These are phyloP conservation scores for Microcebus jonahi DNA, from an alignment of 2,113 vertebrate species.

Conservation along the genomic window DNA sequence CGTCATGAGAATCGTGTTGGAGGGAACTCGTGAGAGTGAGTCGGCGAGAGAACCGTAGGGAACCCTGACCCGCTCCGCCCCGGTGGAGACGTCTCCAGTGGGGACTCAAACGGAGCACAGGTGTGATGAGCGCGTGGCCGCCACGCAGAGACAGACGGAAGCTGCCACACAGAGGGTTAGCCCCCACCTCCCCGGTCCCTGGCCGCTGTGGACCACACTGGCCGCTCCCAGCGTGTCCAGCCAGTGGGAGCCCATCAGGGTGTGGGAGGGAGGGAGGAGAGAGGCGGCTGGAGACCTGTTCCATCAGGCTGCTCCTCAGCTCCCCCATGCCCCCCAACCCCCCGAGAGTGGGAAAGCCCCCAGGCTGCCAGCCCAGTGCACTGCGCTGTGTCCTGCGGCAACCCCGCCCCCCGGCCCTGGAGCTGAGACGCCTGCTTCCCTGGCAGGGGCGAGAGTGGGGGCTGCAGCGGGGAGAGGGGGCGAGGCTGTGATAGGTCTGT, in stretches of 20 bases:
- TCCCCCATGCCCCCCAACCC: too few species aligned
- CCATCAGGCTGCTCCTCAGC: neutral
- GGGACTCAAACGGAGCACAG: too few species aligned
- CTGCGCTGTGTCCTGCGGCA: neutral
- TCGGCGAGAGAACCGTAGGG: neutral
- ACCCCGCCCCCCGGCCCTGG: too few species aligned
- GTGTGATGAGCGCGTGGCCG: neutral
- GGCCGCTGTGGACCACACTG: rapidly evolving
- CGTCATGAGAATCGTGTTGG: too few species aligned
- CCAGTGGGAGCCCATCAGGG: neutral
- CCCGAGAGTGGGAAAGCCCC: neutral
- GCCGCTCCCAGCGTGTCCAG: neutral
- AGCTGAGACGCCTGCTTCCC: neutral
- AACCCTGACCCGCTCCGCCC: neutral
- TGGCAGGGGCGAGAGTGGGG: neutral
- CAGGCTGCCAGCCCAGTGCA: neutral
- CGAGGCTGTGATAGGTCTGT: too few species aligned
- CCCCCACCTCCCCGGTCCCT: neutral
- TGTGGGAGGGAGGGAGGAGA: neutral
- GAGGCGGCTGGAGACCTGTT: neutral
- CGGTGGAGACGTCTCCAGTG: neutral
- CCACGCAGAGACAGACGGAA: neutral
- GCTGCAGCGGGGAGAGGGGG: too few species aligned
- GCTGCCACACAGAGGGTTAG: neutral
- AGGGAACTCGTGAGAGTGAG: neutral